Conservation (phyloP, 2,797 vertebrate genomes). For the Carapus acus region DNA sequence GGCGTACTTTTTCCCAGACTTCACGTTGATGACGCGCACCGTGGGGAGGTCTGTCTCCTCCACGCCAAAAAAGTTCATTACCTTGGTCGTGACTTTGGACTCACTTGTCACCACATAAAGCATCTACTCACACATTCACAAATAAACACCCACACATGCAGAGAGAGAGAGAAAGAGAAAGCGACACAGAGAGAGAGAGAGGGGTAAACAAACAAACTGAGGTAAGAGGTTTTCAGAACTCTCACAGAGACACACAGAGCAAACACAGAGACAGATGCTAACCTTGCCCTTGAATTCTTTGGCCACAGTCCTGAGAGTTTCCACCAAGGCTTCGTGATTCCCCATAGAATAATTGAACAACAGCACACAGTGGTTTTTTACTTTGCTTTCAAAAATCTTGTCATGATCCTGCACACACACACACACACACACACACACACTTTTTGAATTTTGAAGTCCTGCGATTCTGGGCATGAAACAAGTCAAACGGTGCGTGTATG, state of each 20-base stretch:
- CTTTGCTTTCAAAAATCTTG: slow-evolving; percentile 78
- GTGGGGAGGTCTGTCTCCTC: slow-evolving; percentile 66
- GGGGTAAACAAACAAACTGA: too few species aligned
- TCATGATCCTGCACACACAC: slow-evolving; percentile 68
- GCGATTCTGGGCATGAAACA: not conserved
- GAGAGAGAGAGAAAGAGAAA: too few species aligned
- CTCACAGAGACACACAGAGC: slow-evolving; percentile 10
- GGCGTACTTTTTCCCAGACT: slow-evolving; percentile 76
- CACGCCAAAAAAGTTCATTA: slow-evolving; percentile 83
- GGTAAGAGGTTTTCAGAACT: too few species aligned
- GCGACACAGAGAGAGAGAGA: too few species aligned
- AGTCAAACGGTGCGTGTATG: not conserved
- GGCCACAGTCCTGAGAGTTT: slow-evolving; percentile 59
- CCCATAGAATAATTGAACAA: slow-evolving; percentile 79
- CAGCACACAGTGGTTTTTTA: slow-evolving; percentile 80
- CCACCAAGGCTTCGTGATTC: slow-evolving; percentile 62
- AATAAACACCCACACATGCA: slow-evolving; percentile 15
- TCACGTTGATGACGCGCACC: slow-evolving; percentile 75
- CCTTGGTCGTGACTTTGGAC: slow-evolving; percentile 42
- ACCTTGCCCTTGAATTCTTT: slow-evolving; percentile 80
- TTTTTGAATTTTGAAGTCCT: not conserved
- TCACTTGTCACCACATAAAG: slow-evolving; percentile 82
- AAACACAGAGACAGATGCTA: slow-evolving; percentile 16
- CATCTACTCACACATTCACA: slow-evolving; percentile 63
- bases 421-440: slow-evolving; percentile 3